These are phyloP conservation scores for Porites cylindrica DNA, from an alignment of 92 coral and sea anemone genomes.

Conservation along the genomic window DNA sequence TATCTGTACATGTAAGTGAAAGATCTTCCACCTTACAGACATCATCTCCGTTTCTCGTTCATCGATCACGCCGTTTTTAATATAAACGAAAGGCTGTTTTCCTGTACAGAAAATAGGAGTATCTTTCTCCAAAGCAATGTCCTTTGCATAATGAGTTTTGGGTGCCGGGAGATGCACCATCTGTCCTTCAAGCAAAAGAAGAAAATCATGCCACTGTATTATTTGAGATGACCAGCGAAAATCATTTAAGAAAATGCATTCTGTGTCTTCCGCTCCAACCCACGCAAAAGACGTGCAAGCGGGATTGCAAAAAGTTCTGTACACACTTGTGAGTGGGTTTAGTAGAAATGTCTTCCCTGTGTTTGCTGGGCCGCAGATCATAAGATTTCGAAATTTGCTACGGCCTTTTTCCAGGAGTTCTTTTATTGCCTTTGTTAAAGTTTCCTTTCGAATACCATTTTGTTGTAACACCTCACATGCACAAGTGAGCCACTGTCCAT, in stretches of 20 bases:
- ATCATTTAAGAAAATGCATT: conserved; percentile 23
- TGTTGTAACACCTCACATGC: too few relatives aligned
- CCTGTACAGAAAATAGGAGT: too few relatives aligned
- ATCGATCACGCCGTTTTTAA: too few relatives aligned
- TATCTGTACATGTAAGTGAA: too few relatives aligned
- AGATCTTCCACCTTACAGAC: too few relatives aligned
- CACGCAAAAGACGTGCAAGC: conserved; percentile 64
- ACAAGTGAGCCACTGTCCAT: too few relatives aligned
- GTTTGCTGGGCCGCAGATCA: neutral
- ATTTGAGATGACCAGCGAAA: conserved; percentile 59
- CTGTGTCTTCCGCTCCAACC: conserved; percentile 57
- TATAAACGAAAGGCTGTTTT: too few relatives aligned
- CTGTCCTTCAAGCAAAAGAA: conserved; percentile 70
- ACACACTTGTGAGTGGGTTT: conserved; percentile 7
- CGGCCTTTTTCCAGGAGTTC: too few relatives aligned
- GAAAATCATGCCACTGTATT: conserved; percentile 74
- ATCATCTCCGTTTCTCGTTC: too few relatives aligned
- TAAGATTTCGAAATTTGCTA: too few relatives aligned
- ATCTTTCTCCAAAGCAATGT: conserved; percentile 54
- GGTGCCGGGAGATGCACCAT: conserved; percentile 73
- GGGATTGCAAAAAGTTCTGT: conserved; percentile 51
- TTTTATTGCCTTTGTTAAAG: too few relatives aligned
- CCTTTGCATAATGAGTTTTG: conserved; percentile 67
- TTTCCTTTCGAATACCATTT: too few relatives aligned
- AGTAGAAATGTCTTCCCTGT: conserved; percentile 7